Evolutionary conservation across 2,113 vertebrate genomes (phyloP), one percentile per base, ranked within the genome.

Genomic region (Andinoacara biseriatus): DNA sequence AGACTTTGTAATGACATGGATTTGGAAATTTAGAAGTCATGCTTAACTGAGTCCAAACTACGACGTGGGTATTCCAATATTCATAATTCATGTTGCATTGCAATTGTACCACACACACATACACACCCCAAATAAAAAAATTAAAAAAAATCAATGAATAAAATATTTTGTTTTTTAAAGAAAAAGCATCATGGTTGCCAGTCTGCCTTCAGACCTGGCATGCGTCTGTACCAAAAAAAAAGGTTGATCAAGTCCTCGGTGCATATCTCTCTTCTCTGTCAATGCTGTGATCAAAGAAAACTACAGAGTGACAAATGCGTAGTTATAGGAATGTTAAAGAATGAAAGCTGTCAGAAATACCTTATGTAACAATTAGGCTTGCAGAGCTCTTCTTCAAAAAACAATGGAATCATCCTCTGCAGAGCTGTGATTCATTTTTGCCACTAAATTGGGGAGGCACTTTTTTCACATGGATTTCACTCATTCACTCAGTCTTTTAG

Each of bases 11-110:
- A 87, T 86, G 26, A 87, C 76, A 87, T 79, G 76, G 74, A 87
- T 76, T 80, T 87, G 62, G 40, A 91, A 74, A 85, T 90, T 81
- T 89, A 79, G 79, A 52, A 80, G 86, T 82, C 82, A 90, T 87
- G 82, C 87, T 87, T 63, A 78, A 24, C 78, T n/a, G 13, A 88
- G 54, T 76, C 20, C 59, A 78, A 79, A 84, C 80, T 65, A 40
- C 52, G 61, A 80, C 31, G 74, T 1, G 6, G 43, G 8, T 77
- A 63, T 82, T 81, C 61, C 80, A 87, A n/a, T 82, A 77, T 87
- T 77, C 69, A 87, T 87, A 59, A 83, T 83, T 89, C 75, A 84
- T 35, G 63, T 59, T 63, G 56, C 26, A 61, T 40, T 74, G 57
- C 33, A 83, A 78, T 80, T 80, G 43, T 24, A 57, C 18, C 10